Percentiles rank a stretch among this genome's conserved stretches.
phyloP scores from a whole-genome alignment of 2,113 vertebrate species.

The Podilymbus podiceps region DNA sequence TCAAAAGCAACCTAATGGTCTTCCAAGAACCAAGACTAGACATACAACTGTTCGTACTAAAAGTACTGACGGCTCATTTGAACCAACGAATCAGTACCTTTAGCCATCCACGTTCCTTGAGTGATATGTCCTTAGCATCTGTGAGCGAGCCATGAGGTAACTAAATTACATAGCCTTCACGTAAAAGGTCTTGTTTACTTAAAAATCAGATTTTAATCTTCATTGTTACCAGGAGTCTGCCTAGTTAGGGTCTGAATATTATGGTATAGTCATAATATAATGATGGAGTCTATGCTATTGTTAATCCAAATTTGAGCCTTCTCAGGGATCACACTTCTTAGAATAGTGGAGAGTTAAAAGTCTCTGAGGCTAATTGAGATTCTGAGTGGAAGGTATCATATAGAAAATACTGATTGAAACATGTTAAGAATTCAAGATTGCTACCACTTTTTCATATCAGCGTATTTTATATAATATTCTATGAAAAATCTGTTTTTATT shows the following conservation, averaged over 20 bases:
- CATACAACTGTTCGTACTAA: not conserved
- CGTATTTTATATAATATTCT: not conserved
- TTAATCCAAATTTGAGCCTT: not conserved
- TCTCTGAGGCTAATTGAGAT: not conserved
- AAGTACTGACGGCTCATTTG: not conserved
- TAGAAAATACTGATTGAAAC: not conserved
- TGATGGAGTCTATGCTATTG: not conserved
- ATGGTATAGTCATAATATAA: not conserved
- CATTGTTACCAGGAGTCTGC: not conserved
- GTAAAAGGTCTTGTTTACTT: not conserved
- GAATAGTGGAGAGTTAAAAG: not conserved
- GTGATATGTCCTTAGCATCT: not conserved
- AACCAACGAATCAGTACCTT: not conserved
- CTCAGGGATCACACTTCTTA: not conserved
- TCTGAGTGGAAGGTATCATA: not conserved
- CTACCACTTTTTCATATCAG: not conserved
- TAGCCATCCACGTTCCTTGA: not conserved
- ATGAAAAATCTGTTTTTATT: not conserved
- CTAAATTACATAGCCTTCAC: not conserved
- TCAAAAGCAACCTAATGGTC: not conserved
- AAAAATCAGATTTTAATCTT: not conserved
- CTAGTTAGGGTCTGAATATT: not conserved
- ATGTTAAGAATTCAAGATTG: not conserved
- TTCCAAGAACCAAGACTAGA: not conserved
- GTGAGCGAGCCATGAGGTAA: not conserved